Evolutionary conservation across 2,888 invertebrate species (phyloP), one percentile per base, ranked within the genome.

Genomic region (Trichopria drosophilae): DNA sequence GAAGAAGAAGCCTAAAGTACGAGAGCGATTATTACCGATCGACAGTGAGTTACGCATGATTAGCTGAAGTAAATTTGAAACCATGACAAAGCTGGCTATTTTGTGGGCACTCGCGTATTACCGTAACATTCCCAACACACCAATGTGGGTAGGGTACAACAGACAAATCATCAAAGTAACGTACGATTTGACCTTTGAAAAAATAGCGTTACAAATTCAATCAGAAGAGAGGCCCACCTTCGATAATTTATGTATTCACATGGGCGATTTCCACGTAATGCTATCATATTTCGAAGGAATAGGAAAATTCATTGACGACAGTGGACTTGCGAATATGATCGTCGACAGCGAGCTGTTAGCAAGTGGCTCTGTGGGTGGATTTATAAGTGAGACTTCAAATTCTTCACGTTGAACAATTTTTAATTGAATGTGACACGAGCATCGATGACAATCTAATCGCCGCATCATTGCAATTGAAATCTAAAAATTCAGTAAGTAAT

Each of bases 141-240:
- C 67, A 35, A 63, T 62, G 61, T 70, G 68, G 68, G 61, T 64
- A n/a, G 66, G 68, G 12, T 70, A 58, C 34, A 67, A 69, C n/a
- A n/a, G n/a, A n/a, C n/a, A n/a, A n/a, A n/a, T n/a, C 23, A 58
- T 62, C 5, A 31, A 52, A 47, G 57, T 63, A 0, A 58, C 63
- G 1, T 64, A 64, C 41, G 63, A 64, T 53, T 51, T 65, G 13
- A 62, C 58, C 1, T 64, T 64, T 6, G 59, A 63, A 0, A 64
- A 64, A 61, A 31, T 59, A 1, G 64, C 60, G 6, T 9, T 57
- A 3, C 58, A 62, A 44, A 61, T 66, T 16, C 64, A 65, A 59
- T 13, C 47, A 12, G 46, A 24, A 1, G 58, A 64, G 37, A 44
- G 37, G 32, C 58, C 59, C 0, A 28, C 9, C 23, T 66, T 59